Base-by-base conservation (phyloP, 2,888 invertebrate genomes). In the Megamerina dolium region DNA sequence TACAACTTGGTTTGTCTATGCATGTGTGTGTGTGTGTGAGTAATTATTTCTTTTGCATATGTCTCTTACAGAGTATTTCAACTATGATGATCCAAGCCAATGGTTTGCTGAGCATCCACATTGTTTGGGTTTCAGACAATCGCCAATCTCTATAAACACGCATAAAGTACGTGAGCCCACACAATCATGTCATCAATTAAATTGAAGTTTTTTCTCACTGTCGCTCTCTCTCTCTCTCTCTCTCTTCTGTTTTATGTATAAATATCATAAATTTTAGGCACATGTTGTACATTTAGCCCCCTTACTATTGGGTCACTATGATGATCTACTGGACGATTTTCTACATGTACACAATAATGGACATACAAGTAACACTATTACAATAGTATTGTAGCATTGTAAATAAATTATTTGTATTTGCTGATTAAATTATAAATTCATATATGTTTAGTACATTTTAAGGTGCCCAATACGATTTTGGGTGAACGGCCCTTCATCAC, bases 91-190 rank as follows among this genome's bases (percentile, higher is more conserved):
- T 6, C 58, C 66, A 1, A 47, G 48, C 6, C 45, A 50, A 36
- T 85, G 82, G 83, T 71, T 72, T 5, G 73, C 74, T n/a, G 70
- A 74, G 2, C 79, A 76, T 59, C 76, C 77, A 1, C 73, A 73
- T 3, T 85, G 83, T 58, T 77, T 75, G 12, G 84, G 83, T 2
- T 64, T 75, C 3, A 75, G 76, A 51, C 85, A 85, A 61, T 85
- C 85, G 0, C 85, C 65, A 20, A 63, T 68, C 29, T 45, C 59
- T 0, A 57, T 68, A 10, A 50, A 49, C 37, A 41, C 44, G 0
- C 49, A 47, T 17, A 61, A 67, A 46, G 67, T 67, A 50, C 56
- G 45, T 38, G 27, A 19, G n/a, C n/a, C n/a, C n/a, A n/a, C n/a
- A n/a, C n/a, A n/a, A n/a, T n/a, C n/a, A n/a, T n/a, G n/a, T n/a